Base-by-base conservation (phyloP, 2,888 invertebrate species). In the Nemurella pictetii region DNA sequence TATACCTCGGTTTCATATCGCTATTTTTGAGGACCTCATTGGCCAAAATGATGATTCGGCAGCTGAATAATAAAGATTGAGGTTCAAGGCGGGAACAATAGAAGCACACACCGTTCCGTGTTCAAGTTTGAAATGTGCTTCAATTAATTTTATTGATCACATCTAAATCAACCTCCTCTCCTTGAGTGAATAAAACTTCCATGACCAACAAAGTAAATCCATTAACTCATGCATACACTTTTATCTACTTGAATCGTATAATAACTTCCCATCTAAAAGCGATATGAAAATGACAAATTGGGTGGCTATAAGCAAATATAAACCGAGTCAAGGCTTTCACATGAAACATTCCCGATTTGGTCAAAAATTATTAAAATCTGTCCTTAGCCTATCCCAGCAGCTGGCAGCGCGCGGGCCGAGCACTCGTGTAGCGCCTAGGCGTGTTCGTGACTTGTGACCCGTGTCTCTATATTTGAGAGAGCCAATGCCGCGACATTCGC, bases 341-440 rank as follows among this genome's bases (percentile, higher is more conserved):
- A 72, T 29, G 20, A 78, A 78, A 28, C 82, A 82, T 82, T 82
- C 82, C 82, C 82, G 82, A 82, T 82, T 82, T 82, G 82, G 82
- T 27, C 82, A 82, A 82, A 82, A 82, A 55, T 82, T 82, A 82
- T 82, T 82, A 82, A 15, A 82, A 82, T 26, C 55, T 82, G 82
- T 82, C 82, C 82, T 82, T 55, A 27, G 55, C 72, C 55, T 28
- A 25, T 25, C 1, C 27, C 3, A 25, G n/a, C 30, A 35, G 32
- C 9, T 32, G 55, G 15, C 55, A 1, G 15, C 1, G 2, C 15
- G 55, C 12, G 20, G 20, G 20, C 55, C 20, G 20, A 2, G 2
- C 1, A 1, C 55, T 55, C 20, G 55, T 55, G 55, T 55, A 82
- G n/a, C n/a, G n/a, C n/a, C n/a, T n/a, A n/a, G n/a, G n/a, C n/a